phyloP scores from a whole-genome alignment of 2,888 invertebrate genomes.

The Mystacides longicornis region DNA sequence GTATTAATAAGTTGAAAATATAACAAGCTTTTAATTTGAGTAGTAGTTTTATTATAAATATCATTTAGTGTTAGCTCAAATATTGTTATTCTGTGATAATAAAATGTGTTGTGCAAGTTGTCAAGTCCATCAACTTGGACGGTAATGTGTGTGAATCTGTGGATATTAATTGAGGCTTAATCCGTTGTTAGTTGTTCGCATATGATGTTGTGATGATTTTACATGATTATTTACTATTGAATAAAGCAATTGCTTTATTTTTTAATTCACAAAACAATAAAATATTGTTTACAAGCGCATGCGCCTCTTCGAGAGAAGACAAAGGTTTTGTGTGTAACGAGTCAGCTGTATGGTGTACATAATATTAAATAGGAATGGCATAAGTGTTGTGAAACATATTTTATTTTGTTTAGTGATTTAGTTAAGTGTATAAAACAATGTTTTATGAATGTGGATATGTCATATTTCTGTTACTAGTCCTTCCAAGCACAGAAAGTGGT shows the following conservation, averaged over 20 bases:
- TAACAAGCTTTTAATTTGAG: background rate
- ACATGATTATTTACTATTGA: background rate
- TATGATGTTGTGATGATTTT: background rate
- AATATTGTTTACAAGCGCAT: conserved; percentile 47
- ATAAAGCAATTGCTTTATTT: conserved; percentile 16
- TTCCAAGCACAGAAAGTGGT: conserved; percentile 66
- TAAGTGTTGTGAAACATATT: conserved; percentile 30
- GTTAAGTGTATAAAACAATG: conserved; percentile 30
- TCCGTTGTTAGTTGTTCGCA: background rate
- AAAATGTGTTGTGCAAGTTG: background rate
- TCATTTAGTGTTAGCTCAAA: background rate
- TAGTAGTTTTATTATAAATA: background rate
- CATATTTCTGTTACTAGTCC: conserved; percentile 59
- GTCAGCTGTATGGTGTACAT: conserved; percentile 44
- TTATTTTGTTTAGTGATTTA: conserved; percentile 28
- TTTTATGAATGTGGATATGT: conserved; percentile 45
- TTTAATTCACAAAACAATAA: conserved; percentile 20
- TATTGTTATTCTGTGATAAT: conserved; percentile 1
- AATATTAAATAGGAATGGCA: conserved; percentile 46
- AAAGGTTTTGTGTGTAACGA: conserved; percentile 55
- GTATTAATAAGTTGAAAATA: background rate
- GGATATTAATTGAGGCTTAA: background rate
- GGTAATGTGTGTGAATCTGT: background rate
- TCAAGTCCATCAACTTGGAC: background rate
- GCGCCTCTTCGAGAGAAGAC: conserved; percentile 51